Evolutionary conservation across 2,113 vertebrate species (phyloP).

Genomic region (Anseranas semipalmata): DNA sequence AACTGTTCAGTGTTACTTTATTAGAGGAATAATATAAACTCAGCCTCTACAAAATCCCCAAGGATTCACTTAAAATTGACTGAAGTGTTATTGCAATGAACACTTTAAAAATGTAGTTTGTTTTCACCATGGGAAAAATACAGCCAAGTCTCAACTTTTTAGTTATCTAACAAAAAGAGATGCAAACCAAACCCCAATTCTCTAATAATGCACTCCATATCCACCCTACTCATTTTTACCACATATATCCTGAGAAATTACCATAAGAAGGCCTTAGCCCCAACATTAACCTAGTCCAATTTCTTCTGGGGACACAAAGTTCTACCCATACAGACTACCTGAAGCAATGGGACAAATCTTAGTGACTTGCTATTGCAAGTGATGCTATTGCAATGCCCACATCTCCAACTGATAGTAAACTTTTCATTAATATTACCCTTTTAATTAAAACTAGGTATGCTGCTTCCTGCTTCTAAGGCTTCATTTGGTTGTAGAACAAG

Average conservation of each 20-base stretch:
- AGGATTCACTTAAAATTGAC: neutral
- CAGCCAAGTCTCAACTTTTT: neutral
- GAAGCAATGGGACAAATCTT: neutral
- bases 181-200: neutral
- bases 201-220: rapidly evolving
- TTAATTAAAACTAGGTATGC: neutral
- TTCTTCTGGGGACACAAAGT: neutral
- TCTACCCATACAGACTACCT: neutral
- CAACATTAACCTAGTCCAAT: neutral
- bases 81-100: neutral
- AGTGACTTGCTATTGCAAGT: neutral
- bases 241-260: neutral
- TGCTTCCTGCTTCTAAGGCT: neutral
- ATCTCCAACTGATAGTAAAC: neutral
- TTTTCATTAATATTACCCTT: too few species aligned
- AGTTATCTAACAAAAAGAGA: neutral
- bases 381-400: neutral
- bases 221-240: neutral
- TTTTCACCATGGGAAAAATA: neutral
- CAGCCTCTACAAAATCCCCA: neutral
- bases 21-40: conserved; percentile 13
- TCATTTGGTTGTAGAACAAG: rapidly evolving
- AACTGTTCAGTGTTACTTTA: neutral
- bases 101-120: neutral
- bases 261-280: neutral